Conservation (phyloP, 2,797 vertebrate species). For the Mycteria americana region DNA sequence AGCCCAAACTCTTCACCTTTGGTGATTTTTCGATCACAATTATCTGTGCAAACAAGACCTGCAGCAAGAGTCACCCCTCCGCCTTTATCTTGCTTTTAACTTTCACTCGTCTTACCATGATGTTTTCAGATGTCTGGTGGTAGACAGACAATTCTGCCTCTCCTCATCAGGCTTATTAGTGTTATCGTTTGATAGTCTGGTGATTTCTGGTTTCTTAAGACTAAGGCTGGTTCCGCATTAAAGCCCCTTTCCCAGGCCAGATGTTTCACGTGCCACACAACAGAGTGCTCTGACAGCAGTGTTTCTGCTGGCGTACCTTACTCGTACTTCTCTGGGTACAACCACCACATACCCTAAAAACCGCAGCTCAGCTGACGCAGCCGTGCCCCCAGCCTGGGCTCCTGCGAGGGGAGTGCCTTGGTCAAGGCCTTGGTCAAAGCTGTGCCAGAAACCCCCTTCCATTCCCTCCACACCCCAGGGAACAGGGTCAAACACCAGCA, state of each 20-base stretch:
- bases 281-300: background rate
- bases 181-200: too few relatives aligned
- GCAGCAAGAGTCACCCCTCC: background rate
- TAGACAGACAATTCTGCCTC: background rate
- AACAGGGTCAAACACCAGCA: rapidly evolving
- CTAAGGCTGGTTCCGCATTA: background rate
- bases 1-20: background rate
- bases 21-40: background rate
- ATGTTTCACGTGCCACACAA: background rate
- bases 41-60: background rate
- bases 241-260: background rate
- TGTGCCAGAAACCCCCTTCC: background rate
- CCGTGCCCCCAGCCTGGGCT: background rate
- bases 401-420: background rate
- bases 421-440: too few relatives aligned
- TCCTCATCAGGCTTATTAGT: background rate
- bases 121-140: too few relatives aligned
- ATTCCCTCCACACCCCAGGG: background rate
- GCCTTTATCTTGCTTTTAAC: background rate
- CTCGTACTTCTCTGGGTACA: rapidly evolving
- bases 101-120: rapidly evolving
- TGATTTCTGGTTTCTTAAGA: background rate
- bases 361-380: rapidly evolving
- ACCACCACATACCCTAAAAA: background rate
- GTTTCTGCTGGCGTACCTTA: rapidly evolving